Conservation (phyloP, 2,888 invertebrate genomes). For the Eristalis arbustorum region DNA sequence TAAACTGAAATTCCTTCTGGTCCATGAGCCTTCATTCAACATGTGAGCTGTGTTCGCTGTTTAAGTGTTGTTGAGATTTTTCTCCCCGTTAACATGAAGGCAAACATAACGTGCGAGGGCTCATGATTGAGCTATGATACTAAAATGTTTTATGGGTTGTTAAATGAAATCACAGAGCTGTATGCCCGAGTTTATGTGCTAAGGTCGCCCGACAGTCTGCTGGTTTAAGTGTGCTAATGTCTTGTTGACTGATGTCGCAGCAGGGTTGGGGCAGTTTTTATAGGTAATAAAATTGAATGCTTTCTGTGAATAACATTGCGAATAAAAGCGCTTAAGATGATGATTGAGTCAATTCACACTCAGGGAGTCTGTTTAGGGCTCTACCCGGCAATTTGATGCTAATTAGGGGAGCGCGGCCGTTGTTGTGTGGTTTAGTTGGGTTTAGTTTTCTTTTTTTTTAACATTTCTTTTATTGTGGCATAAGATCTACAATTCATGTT, state of each 20-base stretch:
- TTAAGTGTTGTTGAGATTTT: conserved; percentile 30
- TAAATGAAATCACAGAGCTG: conserved; percentile 41
- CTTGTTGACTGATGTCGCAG: conserved; percentile 11
- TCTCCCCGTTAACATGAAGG: not conserved
- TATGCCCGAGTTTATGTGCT: conserved; percentile 39
- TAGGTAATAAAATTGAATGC: conserved; percentile 61
- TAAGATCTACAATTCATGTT: no score
- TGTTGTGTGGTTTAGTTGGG: not conserved
- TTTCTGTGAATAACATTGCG: conserved; percentile 48
- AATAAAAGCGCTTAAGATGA: conserved; percentile 10
- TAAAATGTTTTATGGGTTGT: conserved; percentile 66
- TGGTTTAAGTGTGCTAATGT: conserved; percentile 51
- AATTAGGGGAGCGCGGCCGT: conserved; percentile 15
- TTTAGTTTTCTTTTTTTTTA: no score
- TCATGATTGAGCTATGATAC: conserved; percentile 65
- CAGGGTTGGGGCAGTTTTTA: conserved; percentile 31
- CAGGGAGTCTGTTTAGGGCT: not conserved
- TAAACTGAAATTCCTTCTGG: conserved; percentile 45
- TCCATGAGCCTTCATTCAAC: conserved; percentile 33
- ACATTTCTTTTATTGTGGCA: no score
- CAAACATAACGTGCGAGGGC: conserved; percentile 5
- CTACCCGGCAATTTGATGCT: conserved; percentile 25
- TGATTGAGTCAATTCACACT: conserved; percentile 30
- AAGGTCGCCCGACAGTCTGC: conserved; percentile 41
- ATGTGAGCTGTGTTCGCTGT: conserved; percentile 41